Base-by-base conservation (phyloP, 2,888 invertebrate genomes). In the Tyria jacobaeae region DNA sequence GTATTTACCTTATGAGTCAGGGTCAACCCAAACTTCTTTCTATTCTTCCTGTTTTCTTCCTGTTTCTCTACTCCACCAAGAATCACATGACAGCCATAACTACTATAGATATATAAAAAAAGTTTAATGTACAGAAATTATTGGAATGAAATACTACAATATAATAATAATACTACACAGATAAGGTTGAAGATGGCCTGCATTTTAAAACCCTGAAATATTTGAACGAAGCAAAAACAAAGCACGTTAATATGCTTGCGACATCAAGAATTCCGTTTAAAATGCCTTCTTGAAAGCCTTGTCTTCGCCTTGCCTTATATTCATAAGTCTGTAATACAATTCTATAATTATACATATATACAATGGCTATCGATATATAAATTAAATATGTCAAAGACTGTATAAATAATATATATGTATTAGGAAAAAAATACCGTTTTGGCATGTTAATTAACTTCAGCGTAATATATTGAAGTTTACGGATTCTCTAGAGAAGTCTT, bases 231-330 rank as follows among this genome's bases (percentile, higher is more conserved):
- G 44, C 21, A 21, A n/a, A n/a, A n/a, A n/a, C n/a, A n/a, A n/a
- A n/a, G n/a, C n/a, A n/a, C n/a, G n/a, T 21, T 44, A 21, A 21
- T 5, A 17, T 44, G 44, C 44, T 44, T 12, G 44, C 21, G 12
- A 12, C 44, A 21, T 44, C 12, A 44, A 10, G 21, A 21, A 44
- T 44, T 44, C 44, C 44, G 12, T 44, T 21, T 21, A 21, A 44
- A 44, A 44, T 44, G 44, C 5, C 21, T 44, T 44, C 44, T 17
- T 44, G 21, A 44, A 44, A 44, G 44, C 44, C 12, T 44, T 44
- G 44, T 44, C 44, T 44, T 44, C 25, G n/a, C 17, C 3, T 31
- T 25, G 21, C 21, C 21, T 12, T 44, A 44, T 44, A 21, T 21
- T 41, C 10, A 21, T 17, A 21, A 41, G 10, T 41, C 3, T 17